These are phyloP conservation scores for Tribolium castaneum DNA, from an alignment of 1,140 invertebrate genomes.

Conservation along the genomic window DNA sequence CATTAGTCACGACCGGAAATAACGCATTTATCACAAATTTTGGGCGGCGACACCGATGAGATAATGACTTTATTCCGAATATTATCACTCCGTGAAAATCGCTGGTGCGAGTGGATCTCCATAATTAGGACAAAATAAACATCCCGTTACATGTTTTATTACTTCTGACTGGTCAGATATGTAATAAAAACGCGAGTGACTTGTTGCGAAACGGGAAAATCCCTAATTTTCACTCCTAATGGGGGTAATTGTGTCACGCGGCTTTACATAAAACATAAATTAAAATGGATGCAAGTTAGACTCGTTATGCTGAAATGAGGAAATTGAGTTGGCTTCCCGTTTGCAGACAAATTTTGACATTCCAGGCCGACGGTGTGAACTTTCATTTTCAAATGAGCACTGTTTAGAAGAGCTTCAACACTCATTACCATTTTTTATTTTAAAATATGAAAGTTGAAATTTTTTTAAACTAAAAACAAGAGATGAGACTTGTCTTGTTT, in stretches of 20 bases:
- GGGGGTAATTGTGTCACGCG: conserved; percentile 13
- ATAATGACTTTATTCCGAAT: conserved; percentile 16
- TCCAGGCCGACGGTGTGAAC: too few species aligned
- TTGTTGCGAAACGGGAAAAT: conserved; percentile 31
- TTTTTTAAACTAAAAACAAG: background rate
- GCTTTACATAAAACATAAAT: conserved; percentile 33
- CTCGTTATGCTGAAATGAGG: background rate
- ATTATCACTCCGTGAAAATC: conserved; percentile 7
- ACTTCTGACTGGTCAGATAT: conserved; percentile 9
- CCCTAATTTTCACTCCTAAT: conserved; percentile 24
- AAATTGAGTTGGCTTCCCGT: background rate
- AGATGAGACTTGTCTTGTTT: background rate
- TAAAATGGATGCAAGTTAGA: conserved; percentile 12
- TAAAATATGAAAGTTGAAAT: background rate
- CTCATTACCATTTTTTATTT: too few species aligned
- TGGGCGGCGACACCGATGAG: background rate
- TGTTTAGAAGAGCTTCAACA: too few species aligned
- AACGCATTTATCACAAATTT: conserved; percentile 17
- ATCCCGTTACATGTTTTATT: conserved; percentile 31
- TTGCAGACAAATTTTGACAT: too few species aligned
- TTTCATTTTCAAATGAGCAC: too few species aligned
- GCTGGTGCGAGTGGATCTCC: background rate
- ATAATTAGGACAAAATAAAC: conserved; percentile 21
- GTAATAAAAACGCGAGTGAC: conserved; percentile 32
- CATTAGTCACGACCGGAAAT: background rate